phyloP scores from a whole-genome alignment of 2,888 invertebrate genomes.

The Yponomeuta evonymella region DNA sequence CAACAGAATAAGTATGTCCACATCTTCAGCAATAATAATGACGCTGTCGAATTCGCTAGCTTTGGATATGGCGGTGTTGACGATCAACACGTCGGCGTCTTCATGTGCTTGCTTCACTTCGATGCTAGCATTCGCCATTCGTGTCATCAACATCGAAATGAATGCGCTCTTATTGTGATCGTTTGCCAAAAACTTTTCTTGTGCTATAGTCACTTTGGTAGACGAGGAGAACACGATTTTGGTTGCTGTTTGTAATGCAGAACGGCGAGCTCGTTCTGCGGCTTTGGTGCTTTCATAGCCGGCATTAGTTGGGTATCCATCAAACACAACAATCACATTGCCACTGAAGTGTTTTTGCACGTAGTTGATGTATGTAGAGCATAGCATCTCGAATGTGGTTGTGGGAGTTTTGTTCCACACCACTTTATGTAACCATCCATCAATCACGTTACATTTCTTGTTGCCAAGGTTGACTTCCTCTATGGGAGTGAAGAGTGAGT shows the following conservation, averaged over 20 bases:
- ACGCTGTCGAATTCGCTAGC: conserved; percentile 20
- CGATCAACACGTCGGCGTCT: conserved; percentile 25
- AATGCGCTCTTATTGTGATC: conserved; percentile 22
- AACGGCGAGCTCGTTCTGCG: conserved; percentile 18
- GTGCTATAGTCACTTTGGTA: conserved; percentile 19
- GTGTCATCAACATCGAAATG: conserved; percentile 22
- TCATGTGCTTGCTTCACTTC: conserved; percentile 17
- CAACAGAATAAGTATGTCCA: conserved; percentile 20
- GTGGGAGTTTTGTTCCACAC: too few relatives aligned
- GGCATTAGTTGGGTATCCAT: conserved; percentile 19
- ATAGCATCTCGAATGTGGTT: too few relatives aligned
- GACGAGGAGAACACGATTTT: conserved; percentile 19
- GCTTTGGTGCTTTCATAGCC: conserved; percentile 21
- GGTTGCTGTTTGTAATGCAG: conserved; percentile 15
- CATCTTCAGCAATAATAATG: conserved; percentile 22
- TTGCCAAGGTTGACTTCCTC: too few relatives aligned
- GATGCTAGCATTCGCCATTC: conserved; percentile 20
- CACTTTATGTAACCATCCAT: too few relatives aligned
- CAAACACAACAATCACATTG: conserved; percentile 21
- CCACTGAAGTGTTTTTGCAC: conserved; percentile 19
- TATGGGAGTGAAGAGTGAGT: too few relatives aligned
- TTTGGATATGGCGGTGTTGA: conserved; percentile 22
- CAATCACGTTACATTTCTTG: too few relatives aligned
- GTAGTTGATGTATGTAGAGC: conserved; percentile 5
- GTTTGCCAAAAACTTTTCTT: conserved; percentile 23